Evolutionary conservation across 2,888 invertebrate genomes (phyloP), one percentile per base, ranked within the genome.

Genomic region (Ichneumoninae sp.): DNA sequence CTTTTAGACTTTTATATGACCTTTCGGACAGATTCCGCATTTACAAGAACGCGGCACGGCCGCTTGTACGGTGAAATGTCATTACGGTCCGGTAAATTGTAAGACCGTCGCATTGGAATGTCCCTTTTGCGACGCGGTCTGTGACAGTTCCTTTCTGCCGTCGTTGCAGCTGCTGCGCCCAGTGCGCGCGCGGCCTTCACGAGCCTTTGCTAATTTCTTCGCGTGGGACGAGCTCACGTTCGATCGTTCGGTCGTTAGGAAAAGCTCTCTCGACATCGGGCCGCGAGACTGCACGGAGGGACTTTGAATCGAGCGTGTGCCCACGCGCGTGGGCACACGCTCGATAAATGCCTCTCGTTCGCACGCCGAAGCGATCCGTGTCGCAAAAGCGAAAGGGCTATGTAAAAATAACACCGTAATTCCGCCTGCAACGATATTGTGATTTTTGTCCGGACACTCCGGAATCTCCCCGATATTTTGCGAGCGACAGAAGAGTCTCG

Each of bases 191-290:
- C 84, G 84, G 84, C 84, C 84, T 85, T 85, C 84, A 84, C 84
- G 70, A 70, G 81, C 78, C 78, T 85, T 79, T 85, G 81, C 84
- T 85, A 85, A 85, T 85, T 85, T 85, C 66, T 81, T 71, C 75
- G 84, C 81, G 84, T 81, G 84, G 84, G 84, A 85, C 71, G 68
- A 36, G 65, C 78, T 65, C 78, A 74, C 78, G 57, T 65, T 78
- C 47, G 70, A 81, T 81, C 84, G 73, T 73, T 22, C 30, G 63
- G 33, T 81, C 81, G 54, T 73, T 77, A 78, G 78, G 74, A 84
- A 84, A 84, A 84, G 68, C 76, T 78, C 76, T 69, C 73, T 50
- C 81, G 68, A 68, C 52, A 71, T 68, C 76, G 65, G 22, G 30
- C 26, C 52, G 10, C 68, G 22, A 40, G 60, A 68, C 52, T 22